Percentiles rank a stretch among this genome's conserved stretches.
These are phyloP conservation scores for Cyphomyrmex costatus DNA, from an alignment of 1,140 invertebrate genomes.

Conservation along the genomic window DNA sequence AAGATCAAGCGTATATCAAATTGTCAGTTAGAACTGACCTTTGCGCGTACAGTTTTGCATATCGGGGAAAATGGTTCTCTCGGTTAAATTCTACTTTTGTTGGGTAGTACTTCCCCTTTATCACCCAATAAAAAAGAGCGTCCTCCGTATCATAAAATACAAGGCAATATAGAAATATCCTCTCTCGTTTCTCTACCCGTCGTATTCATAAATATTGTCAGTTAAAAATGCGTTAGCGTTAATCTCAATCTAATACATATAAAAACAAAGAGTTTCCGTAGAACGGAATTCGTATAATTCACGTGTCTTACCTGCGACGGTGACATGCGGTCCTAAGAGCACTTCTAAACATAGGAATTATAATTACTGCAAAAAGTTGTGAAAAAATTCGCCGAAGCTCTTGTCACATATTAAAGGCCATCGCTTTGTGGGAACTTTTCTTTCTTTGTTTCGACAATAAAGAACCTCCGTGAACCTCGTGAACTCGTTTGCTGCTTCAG, in stretches of 20 bases:
- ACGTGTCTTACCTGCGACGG: neutral
- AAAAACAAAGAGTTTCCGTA: constrained; percentile 28
- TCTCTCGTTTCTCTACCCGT: neutral
- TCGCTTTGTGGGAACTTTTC: constrained; percentile 37
- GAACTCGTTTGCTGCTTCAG: constrained; percentile 49
- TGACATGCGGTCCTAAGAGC: neutral
- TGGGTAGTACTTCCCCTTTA: constrained; percentile 12
- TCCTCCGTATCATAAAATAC: constrained; percentile 15
- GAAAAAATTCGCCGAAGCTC: constrained; percentile 32
- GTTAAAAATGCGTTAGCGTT: constrained; percentile 21
- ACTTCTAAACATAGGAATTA: constrained; percentile 45
- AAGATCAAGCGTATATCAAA: constrained; percentile 37
- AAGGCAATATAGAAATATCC: neutral
- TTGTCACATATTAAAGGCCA: constrained; percentile 32
- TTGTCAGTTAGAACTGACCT: constrained; percentile 39
- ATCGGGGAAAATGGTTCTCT: constrained; percentile 14
- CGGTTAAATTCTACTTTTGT: neutral
- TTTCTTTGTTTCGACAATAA: constrained; percentile 34
- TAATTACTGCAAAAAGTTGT: constrained; percentile 47
- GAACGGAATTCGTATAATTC: neutral
- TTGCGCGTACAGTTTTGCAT: constrained; percentile 27
- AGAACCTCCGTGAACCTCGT: constrained; percentile 36
- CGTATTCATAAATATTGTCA: constrained; percentile 26
- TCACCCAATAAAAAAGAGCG: constrained; percentile 28
- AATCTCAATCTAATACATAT: constrained; percentile 24